Conservation (phyloP, 2,113 vertebrate species). For the Scolopax mira region DNA sequence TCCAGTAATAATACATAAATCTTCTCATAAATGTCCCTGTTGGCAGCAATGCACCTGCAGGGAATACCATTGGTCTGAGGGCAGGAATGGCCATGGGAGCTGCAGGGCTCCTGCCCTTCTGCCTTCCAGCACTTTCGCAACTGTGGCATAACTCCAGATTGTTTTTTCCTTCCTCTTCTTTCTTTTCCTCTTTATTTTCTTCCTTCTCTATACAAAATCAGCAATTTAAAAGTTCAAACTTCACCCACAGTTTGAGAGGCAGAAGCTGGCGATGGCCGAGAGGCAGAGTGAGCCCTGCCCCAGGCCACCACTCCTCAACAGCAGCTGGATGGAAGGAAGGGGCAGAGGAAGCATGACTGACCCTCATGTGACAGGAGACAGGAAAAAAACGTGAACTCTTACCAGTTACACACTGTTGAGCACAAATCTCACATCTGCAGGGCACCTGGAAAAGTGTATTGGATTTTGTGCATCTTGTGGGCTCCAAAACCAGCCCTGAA, state of each 20-base stretch:
- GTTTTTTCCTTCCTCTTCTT: constrained; percentile 1
- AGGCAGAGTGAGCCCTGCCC: not conserved
- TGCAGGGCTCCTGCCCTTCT: not conserved
- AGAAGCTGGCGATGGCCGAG: not conserved
- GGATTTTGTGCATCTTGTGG: not conserved
- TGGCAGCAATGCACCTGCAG: not conserved
- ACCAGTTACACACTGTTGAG: not conserved
- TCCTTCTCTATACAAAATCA: not conserved
- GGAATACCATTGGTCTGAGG: not conserved
- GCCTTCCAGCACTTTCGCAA: not conserved
- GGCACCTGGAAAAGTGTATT: not conserved
- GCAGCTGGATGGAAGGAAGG: not conserved
- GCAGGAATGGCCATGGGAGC: not conserved
- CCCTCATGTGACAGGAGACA: not conserved
- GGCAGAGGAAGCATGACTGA: not conserved
- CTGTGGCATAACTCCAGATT: not conserved
- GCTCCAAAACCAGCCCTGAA: not conserved
- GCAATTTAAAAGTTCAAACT: not conserved
- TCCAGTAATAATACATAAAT: not conserved
- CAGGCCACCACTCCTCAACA: not conserved
- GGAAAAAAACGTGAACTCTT: not conserved
- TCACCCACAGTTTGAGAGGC: not conserved
- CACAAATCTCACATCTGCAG: not conserved
- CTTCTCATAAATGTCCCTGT: not conserved
- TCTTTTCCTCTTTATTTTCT: constrained; percentile 36